Evolutionary conservation across 1,140 invertebrate species (phyloP).

Genomic region (Eurytemora carolleeae): DNA sequence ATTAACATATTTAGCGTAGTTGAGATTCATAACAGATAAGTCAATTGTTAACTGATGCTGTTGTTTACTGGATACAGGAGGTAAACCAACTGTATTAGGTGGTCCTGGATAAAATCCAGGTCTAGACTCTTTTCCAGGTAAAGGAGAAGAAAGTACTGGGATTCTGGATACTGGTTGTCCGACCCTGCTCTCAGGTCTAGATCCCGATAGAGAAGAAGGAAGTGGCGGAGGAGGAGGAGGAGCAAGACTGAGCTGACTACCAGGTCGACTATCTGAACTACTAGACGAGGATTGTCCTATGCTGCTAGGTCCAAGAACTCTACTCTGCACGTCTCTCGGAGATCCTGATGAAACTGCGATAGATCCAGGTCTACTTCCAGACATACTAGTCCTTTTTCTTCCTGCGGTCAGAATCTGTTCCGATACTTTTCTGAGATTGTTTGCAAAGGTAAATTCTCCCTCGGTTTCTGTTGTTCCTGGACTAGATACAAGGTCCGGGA

Average conservation of each 20-base stretch:
- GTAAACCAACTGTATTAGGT: background rate
- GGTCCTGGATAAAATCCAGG: background rate
- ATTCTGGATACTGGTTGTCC: background rate
- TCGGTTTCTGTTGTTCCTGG: background rate
- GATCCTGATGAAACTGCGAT: too few relatives aligned
- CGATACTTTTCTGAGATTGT: constrained; percentile 10
- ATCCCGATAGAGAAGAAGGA: background rate
- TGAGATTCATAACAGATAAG: background rate
- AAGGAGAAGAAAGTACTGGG: background rate
- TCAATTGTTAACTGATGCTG: background rate
- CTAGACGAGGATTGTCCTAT: background rate
- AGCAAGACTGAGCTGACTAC: background rate
- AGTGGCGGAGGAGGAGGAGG: too few relatives aligned
- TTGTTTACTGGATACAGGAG: background rate
- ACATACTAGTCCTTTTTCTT: background rate
- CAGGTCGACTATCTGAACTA: background rate
- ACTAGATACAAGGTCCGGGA: background rate
- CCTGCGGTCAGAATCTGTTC: constrained; percentile 5
- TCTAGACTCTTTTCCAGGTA: background rate
- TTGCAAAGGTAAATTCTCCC: background rate
- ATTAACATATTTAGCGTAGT: background rate
- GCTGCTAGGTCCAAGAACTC: background rate
- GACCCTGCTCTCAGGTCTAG: background rate
- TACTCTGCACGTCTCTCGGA: too few relatives aligned
- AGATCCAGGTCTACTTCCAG: background rate